These are phyloP conservation scores for Leptonema lineaticorne DNA, from an alignment of 1,140 invertebrate species.

Conservation along the genomic window DNA sequence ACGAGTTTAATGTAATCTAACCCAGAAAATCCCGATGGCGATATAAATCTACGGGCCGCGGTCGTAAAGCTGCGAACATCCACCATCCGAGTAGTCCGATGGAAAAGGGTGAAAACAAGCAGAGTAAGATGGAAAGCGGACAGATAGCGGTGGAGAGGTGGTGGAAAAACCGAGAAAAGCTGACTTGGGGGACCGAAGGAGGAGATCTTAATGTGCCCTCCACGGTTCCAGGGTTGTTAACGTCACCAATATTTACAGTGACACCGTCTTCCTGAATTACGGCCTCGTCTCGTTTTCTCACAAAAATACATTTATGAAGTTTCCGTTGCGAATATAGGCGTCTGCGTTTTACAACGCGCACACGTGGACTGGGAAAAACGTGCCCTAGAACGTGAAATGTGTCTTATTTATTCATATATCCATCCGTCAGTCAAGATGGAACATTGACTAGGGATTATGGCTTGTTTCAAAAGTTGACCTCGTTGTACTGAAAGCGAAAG, in stretches of 20 bases:
- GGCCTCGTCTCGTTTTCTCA: background rate
- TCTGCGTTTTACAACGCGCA: background rate
- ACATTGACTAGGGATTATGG: too few species aligned
- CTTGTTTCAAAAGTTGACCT: too few species aligned
- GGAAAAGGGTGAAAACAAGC: too few species aligned
- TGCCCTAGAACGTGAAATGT: background rate
- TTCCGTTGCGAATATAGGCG: background rate
- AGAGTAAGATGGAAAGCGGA: too few species aligned
- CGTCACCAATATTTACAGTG: conserved; percentile 10
- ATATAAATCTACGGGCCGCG: conserved; percentile 14
- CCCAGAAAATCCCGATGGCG: conserved; percentile 3
- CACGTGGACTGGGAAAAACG: background rate
- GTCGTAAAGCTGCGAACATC: background rate
- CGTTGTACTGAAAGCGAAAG: too few species aligned
- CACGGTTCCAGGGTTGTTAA: background rate
- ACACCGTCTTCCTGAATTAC: background rate
- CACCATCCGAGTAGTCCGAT: too few species aligned
- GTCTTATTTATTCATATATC: too few species aligned
- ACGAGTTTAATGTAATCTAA: conserved; percentile 26
- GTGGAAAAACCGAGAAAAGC: too few species aligned
- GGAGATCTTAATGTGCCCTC: background rate
- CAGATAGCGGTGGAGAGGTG: too few species aligned
- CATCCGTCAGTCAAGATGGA: too few species aligned
- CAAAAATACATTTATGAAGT: background rate
- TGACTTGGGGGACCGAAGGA: too few species aligned